Evolutionary conservation across 2,113 vertebrate species (phyloP).

Genomic region (Actenoides hombroni): DNA sequence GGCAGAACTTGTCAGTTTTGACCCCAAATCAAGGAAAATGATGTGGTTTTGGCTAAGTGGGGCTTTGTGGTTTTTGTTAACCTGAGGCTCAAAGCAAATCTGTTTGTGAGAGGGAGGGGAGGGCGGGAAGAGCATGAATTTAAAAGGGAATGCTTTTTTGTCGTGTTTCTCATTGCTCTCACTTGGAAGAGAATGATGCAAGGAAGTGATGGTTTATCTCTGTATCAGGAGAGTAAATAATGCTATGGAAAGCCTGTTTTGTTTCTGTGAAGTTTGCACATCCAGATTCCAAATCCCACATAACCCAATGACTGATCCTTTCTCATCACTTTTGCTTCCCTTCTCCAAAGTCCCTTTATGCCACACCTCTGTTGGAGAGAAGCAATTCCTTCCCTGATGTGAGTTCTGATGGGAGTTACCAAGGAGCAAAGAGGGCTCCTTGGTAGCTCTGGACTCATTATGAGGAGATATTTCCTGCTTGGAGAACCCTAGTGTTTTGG

Average conservation of each 20-base stretch:
- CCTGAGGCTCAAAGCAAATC: slow-evolving; percentile 52
- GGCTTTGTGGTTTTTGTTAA: slow-evolving; percentile 60
- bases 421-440: not conserved
- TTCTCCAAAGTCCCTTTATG: not conserved
- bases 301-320: not conserved
- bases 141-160: slow-evolving; percentile 52
- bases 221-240: slow-evolving; percentile 26
- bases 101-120: not conserved
- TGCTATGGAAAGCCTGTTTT: not conserved
- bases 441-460: not conserved
- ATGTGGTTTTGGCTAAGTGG: slow-evolving; percentile 61
- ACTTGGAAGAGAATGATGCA: slow-evolving; percentile 14
- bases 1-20: slow-evolving; percentile 66
- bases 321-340: not conserved
- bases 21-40: slow-evolving; percentile 64
- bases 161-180: slow-evolving; percentile 32
- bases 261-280: not conserved
- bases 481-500: rapidly evolving
- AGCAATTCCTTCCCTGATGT: not conserved
- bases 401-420: not conserved
- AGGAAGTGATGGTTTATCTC: slow-evolving; percentile 32
- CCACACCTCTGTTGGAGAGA: not conserved
- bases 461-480: not conserved
- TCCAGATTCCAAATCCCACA: not conserved
- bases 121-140: not conserved